Base-by-base conservation (phyloP, 2,113 vertebrate genomes). In the Pyrgilauda ruficollis region DNA sequence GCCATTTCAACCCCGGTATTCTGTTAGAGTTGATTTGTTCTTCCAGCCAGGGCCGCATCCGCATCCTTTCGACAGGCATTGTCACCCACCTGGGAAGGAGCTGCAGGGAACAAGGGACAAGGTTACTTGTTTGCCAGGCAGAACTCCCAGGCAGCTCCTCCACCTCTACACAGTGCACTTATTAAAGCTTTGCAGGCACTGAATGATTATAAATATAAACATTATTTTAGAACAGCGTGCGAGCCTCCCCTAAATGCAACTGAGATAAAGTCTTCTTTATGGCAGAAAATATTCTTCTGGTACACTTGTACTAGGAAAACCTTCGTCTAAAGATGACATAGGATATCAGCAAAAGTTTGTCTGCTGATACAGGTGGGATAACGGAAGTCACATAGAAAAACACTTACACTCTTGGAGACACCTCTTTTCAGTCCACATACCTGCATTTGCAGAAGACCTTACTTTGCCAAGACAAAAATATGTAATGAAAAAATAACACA, bases 51-150 rank as follows among this genome's bases (percentile, higher is more conserved):
- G 99, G 99, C 55, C 99, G 97, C 99, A 99, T 99, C 41, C 99
- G 98, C 99, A 99, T 99, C 95, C 99, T 98, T 97, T 99, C 99
- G 35, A 99, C 99, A 17, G 99, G 99, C 99, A 99, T 99, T 69
- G 94, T 98, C 91, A 95, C 97, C 97, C 98, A 53, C 37, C 70
- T 18, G 6, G 55, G 66, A 93, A 87, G 87, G 87, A 93, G 89
- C 98, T 96, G 91, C 85, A 86, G 59, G 49, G 62, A 92, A 56
- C n/a, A 49, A 96, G 20, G 70, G 86, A 63, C 67, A 83, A 41
- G 5, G 64, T 67, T 67, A 87, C n/a, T 80, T 68, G 16, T 77
- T 66, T 91, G 59, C 46, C 76, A 88, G n/a, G 39, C 44, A 94
- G 31, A 76, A 37, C 20, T 55, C 30, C 41, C 46, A 87, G 46